Percentiles rank a stretch among this genome's conserved stretches.
phyloP scores from a whole-genome alignment of 2,113 vertebrate species.

The Glareola pratincola region DNA sequence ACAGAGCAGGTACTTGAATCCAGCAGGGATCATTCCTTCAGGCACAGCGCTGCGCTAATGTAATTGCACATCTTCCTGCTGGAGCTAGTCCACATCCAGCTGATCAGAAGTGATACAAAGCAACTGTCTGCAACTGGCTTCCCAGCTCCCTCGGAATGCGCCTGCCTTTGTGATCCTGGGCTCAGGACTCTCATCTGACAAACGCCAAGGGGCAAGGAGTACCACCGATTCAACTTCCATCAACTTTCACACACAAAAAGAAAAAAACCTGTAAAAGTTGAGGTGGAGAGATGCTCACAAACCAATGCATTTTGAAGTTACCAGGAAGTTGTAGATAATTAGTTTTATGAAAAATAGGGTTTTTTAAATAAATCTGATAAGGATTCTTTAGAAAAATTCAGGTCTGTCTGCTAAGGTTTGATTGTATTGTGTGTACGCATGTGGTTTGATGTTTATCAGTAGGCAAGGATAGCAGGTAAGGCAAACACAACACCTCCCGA shows the following conservation, averaged over 20 bases:
- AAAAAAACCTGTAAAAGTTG: neutral
- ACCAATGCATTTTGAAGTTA: neutral
- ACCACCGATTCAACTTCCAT: neutral
- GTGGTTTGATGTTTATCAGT: neutral
- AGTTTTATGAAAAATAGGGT: neutral
- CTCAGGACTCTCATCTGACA: neutral
- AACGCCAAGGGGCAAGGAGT: accelerated
- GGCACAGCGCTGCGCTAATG: neutral
- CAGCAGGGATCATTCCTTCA: neutral
- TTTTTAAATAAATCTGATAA: neutral
- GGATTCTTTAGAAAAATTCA: neutral
- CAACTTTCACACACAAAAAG: neutral
- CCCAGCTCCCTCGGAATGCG: neutral
- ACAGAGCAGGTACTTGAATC: neutral
- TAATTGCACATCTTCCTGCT: neutral
- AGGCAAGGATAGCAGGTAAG: neutral
- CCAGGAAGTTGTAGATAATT: neutral
- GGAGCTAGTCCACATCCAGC: neutral
- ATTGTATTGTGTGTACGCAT: neutral
- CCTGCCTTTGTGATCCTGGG: neutral
- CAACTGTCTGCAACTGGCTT: neutral
- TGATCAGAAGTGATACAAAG: neutral
- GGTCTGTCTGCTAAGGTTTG: neutral
- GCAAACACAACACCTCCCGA: accelerated
- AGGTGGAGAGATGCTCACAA: neutral